Base-by-base conservation (phyloP, 2,888 invertebrate species). In the Yponomeuta plumbellus region DNA sequence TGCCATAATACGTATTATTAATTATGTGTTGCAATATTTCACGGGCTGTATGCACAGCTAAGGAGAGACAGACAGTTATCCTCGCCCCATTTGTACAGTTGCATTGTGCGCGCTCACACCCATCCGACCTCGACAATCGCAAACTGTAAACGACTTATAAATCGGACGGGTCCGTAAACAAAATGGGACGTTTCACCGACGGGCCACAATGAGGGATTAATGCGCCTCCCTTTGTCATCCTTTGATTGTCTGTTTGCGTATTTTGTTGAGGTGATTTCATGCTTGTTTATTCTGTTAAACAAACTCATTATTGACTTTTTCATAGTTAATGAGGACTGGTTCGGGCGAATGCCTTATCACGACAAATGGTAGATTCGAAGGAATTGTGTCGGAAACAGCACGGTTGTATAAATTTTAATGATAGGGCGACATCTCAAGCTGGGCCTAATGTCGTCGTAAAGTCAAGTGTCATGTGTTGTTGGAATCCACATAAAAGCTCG, bases 151-250 rank as follows among this genome's bases (percentile, higher is more conserved):
- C 81, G 81, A 80, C 77, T 75, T 80, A 80, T 73, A 72, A 76
- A 81, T 82, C 82, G 84, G 81, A 79, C 83, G 81, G 81, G 82
- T 84, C 81, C 79, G 87, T 85, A 87, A 86, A 89, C 89, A 89
- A 81, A 81, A 83, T 85, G 81, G 80, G 78, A 80, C 80, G 80
- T 78, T 79, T 82, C 82, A 79, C 81, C 80, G 79, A 75, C 78
- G 77, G 80, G 80, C 76, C 83, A 90, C 90, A 90, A 88, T 88
- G 79, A 80, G 84, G 86, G 90, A 90, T 90, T 90, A 89, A 90
- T 90, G 86, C 82, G 80, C 74, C 76, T 75, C 84, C 84, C 86
- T 86, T 87, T 89, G 88, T 88, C 84, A 86, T 82, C 83, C 79
- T 77, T 77, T 79, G 82, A 85, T 85, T 83, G 81, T 52, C 17